Evolutionary conservation across 2,888 invertebrate species (phyloP).

Genomic region (Ophion obscuratus): DNA sequence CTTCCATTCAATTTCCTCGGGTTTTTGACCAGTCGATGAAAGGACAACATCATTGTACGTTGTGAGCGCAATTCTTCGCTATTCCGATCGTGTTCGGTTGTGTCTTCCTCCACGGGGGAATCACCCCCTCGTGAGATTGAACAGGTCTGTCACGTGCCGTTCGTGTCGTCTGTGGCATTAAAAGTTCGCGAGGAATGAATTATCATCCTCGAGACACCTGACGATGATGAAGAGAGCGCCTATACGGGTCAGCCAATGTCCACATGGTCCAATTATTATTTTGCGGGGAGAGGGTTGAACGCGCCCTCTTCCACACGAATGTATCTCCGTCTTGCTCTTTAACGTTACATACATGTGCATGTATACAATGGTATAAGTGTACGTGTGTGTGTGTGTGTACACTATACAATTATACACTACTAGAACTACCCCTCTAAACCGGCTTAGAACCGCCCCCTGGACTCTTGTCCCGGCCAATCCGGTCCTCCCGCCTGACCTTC

Average conservation of each 20-base stretch:
- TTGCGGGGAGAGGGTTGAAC: conserved; percentile 54
- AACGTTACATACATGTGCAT: conserved; percentile 9
- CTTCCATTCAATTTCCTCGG: background rate
- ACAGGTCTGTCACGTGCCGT: conserved; percentile 56
- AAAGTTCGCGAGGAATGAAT: conserved; percentile 53
- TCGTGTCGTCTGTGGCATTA: conserved; percentile 20
- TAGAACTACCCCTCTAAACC: conserved; percentile 80
- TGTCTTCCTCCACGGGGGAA: conserved; percentile 14
- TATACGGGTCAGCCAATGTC: conserved; percentile 60
- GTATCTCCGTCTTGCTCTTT: conserved; percentile 37
- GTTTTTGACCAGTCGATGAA: conserved; percentile 46
- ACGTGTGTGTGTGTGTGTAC: background rate
- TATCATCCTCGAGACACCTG: conserved; percentile 63
- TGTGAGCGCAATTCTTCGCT: background rate
- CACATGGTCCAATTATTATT: conserved; percentile 62
- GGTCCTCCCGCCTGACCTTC: conserved; percentile 77
- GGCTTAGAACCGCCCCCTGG: conserved; percentile 83
- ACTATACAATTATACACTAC: conserved; percentile 38
- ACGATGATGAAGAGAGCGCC: background rate
- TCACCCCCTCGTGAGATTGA: conserved; percentile 45
- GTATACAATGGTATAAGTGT: background rate
- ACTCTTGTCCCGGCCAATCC: conserved; percentile 79
- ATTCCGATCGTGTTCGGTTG: background rate
- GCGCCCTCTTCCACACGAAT: conserved; percentile 27
- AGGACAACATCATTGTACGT: conserved; percentile 8